Evolutionary conservation across 2,888 invertebrate species (phyloP), one percentile per base, ranked within the genome.

Genomic region (Cylloceria caligata): DNA sequence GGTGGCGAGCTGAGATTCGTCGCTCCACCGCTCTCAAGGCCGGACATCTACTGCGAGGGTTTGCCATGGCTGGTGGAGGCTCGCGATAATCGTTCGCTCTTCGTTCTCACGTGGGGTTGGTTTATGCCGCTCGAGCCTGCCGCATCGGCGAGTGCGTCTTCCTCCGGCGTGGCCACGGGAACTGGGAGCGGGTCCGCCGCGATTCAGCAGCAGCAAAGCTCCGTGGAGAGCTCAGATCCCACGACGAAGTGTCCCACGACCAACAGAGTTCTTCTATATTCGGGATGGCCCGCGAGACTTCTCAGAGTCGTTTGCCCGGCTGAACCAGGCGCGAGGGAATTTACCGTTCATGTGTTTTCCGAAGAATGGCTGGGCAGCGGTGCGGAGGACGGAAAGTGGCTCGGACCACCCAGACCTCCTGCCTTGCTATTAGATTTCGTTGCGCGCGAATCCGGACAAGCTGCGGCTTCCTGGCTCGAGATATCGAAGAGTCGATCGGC

Each of bases 71-170:
- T 97, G 84, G 94, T 97, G 74, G 96, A 96, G 90, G 96, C 97
- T 1, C 95, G 96, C 82, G 95, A 96, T 83, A 97, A 97, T 90
- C 95, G 96, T 67, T 97, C 97, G 49, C 94, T 97, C 76, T 97
- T 97, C 91, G 93, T 97, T 78, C 94, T 97, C 85, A 96, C 97
- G 55, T 97, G 97, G 97, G 97, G 97, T 60, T 95, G 95, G 85
- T 96, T 96, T 89, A 91, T 97, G 85, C 95, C 96, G 0, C 93
- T 95, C 19, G 95, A 95, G 87, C 94, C 95, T 1, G 93, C 95
- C 5, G 92, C 94, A 0, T 94, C 65, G 30, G 42, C 65, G 13
- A 62, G 67, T 3, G 27, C 68, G 1, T 5, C 65, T 1, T 7
- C 30, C 6, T 19, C 34, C 6, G 19, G 16, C 16, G 19, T 11